These are phyloP conservation scores for Drosophila histrio DNA, from an alignment of 2,888 invertebrate species.

Conservation along the genomic window DNA sequence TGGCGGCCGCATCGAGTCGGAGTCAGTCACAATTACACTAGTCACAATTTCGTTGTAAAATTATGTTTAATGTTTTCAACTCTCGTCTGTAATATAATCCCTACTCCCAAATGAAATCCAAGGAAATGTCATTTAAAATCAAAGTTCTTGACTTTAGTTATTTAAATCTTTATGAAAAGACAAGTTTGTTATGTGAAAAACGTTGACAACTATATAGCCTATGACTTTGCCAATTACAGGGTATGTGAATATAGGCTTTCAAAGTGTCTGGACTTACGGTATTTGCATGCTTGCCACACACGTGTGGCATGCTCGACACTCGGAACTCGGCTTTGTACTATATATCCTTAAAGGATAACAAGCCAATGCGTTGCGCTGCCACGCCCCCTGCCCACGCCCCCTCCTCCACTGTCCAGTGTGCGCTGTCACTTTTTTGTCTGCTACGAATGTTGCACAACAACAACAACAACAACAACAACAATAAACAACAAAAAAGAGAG, in stretches of 20 bases:
- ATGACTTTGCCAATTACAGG: slow-evolving; percentile 9
- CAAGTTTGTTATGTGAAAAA: no score
- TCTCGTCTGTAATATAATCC: no score
- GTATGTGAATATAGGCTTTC: slow-evolving; percentile 22
- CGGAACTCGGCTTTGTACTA: not conserved
- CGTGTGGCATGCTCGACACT: slow-evolving; percentile 1
- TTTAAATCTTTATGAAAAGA: no score
- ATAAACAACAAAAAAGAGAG: not conserved
- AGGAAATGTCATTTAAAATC: no score
- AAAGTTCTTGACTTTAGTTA: no score
- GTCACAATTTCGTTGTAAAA: no score
- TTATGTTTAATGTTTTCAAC: no score
- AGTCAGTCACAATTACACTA: no score
- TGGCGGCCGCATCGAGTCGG: no score
- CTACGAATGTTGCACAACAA: slow-evolving; percentile 13
- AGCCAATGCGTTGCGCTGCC: slow-evolving; percentile 29
- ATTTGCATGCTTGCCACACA: slow-evolving; percentile 28
- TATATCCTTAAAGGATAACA: slow-evolving; percentile 38
- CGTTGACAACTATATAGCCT: no score
- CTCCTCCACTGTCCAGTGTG: not conserved
- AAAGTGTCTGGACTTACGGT: slow-evolving; percentile 12
- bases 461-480: slow-evolving; percentile 18
- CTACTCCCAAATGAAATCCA: no score
- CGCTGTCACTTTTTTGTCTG: slow-evolving; percentile 21
- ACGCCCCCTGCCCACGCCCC: slow-evolving; percentile 10